Conservation (phyloP, 2,797 vertebrate species). For the Pteronotus mesoamericanus region DNA sequence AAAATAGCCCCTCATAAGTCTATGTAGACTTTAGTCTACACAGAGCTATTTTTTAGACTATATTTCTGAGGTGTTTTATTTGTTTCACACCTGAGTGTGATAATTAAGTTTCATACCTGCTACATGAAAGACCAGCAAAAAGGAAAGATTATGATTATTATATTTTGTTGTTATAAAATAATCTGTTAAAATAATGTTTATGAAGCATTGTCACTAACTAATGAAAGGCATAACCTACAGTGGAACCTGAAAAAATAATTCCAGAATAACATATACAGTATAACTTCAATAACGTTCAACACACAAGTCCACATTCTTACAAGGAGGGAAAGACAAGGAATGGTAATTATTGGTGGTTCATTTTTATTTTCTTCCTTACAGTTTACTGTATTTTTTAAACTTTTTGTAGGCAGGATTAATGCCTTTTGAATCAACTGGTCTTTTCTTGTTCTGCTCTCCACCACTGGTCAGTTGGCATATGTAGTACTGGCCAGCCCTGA, state of each 20-base stretch:
- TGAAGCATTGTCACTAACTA: not conserved
- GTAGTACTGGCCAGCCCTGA: not conserved
- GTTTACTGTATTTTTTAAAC: slow-evolving; percentile 36
- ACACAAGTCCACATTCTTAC: not conserved
- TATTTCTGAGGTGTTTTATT: no score
- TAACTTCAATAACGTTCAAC: not conserved
- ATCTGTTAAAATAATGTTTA: not conserved
- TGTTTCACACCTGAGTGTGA: no score
- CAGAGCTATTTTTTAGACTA: no score
- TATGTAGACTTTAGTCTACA: no score
- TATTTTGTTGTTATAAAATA: not conserved
- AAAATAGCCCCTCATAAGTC: no score
- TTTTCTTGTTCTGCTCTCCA: slow-evolving; percentile 7
- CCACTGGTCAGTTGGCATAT: not conserved
- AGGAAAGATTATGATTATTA: not conserved
- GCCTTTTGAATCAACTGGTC: not conserved
- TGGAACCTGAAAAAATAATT: slow-evolving; percentile 6
- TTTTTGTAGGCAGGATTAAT: slow-evolving; percentile 31
- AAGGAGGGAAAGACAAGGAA: not conserved
- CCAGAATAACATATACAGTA: not conserved
- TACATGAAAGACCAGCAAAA: not conserved
- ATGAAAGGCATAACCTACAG: not conserved
- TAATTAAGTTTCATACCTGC: no score
- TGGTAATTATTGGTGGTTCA: not conserved
- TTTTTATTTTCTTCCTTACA: slow-evolving; percentile 41